Percentiles rank a stretch among this genome's conserved stretches.
phyloP scores from a whole-genome alignment of 92 coral and sea anemone species.

The Porites lobata region DNA sequence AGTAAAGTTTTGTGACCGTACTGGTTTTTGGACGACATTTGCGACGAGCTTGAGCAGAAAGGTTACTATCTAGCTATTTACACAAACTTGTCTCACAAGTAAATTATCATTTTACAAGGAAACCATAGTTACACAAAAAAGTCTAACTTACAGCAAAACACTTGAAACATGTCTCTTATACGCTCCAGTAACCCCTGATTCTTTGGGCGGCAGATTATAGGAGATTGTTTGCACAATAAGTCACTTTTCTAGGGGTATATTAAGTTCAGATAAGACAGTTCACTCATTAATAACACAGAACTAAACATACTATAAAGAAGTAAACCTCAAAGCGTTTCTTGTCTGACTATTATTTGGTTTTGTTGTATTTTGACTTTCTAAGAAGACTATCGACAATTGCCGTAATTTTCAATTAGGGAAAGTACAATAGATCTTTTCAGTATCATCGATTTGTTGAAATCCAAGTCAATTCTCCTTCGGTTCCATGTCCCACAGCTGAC shows the following conservation, averaged over 20 bases:
- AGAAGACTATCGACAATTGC: not conserved
- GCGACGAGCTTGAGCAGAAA: not conserved
- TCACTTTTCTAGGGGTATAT: not conserved
- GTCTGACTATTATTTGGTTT: not conserved
- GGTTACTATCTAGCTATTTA: not conserved
- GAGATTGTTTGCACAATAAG: conserved; percentile 6
- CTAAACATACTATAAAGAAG: not conserved
- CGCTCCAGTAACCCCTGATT: not conserved
- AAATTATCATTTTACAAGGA: not conserved
- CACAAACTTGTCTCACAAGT: not conserved
- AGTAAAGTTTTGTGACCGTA: not conserved
- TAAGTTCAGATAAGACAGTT: not conserved
- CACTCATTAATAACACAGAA: conserved; percentile 12
- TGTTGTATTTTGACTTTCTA: not conserved
- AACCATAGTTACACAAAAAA: not conserved
- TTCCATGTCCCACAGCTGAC: not conserved
- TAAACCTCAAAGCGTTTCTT: not conserved
- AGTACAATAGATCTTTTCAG: not conserved
- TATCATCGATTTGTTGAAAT: not conserved
- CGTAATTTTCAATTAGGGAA: no score
- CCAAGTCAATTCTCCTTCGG: not conserved
- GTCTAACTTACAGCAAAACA: not conserved
- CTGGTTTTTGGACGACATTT: not conserved
- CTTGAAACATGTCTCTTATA: not conserved
- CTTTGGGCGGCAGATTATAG: not conserved